Evolutionary conservation across 2,113 vertebrate genomes (phyloP).

Genomic region (Hemiprocne comata): DNA sequence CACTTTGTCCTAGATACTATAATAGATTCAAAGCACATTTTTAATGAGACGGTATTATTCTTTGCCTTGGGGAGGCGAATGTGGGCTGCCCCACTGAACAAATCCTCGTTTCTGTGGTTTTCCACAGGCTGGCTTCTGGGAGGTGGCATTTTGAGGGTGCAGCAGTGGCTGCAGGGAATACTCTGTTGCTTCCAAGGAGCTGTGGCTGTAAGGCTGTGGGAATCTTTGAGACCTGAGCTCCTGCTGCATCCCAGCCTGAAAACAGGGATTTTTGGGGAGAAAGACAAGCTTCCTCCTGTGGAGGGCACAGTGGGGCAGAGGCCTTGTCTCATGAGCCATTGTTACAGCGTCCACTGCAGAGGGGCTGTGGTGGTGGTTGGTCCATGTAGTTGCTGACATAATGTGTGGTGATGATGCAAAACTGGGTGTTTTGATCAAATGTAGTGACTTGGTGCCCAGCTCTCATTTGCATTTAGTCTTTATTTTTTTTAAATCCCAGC

Average conservation of each 20-base stretch:
- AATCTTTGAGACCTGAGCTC: background rate
- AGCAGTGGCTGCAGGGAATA: background rate
- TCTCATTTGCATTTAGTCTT: background rate
- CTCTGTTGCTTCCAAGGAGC: background rate
- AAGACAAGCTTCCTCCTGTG: background rate
- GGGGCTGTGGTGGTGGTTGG: background rate
- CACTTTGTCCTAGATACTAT: slow-evolving; percentile 54
- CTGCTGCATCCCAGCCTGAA: rapidly evolving
- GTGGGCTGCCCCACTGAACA: slow-evolving; percentile 38
- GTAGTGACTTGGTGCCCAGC: background rate
- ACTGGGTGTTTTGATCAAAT: background rate
- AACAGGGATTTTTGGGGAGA: background rate
- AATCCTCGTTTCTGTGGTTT: background rate
- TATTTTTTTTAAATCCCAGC: background rate
- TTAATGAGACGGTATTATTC: slow-evolving; percentile 33
- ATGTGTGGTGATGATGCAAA: rapidly evolving
- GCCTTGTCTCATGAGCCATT: background rate
- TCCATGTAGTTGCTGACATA: rapidly evolving
- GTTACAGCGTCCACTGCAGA: rapidly evolving
- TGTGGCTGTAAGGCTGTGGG: background rate
- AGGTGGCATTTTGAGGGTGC: background rate
- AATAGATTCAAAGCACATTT: slow-evolving; percentile 24
- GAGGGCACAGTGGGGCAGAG: background rate
- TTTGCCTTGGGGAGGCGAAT: background rate
- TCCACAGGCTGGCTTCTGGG: background rate